Evolutionary conservation across 2,888 invertebrate genomes (phyloP).

Genomic region (Euclidia mi): DNA sequence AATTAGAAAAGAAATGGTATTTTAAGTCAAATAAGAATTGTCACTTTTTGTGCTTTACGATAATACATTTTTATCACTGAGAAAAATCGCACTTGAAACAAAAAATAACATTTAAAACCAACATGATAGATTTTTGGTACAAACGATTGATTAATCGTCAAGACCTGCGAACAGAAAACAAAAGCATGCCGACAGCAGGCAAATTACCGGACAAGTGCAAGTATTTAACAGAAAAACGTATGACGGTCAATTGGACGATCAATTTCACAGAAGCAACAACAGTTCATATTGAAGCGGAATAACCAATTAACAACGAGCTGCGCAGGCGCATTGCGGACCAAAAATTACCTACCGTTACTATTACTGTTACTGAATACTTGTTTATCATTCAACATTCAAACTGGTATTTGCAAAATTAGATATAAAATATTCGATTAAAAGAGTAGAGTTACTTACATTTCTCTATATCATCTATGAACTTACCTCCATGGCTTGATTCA

Average conservation of each 20-base stretch:
- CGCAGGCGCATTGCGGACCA: slow-evolving; percentile 58
- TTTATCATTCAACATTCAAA: slow-evolving; percentile 38
- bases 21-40: too few relatives aligned
- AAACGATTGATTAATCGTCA: too few relatives aligned
- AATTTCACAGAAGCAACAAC: slow-evolving; percentile 45
- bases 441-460: background rate
- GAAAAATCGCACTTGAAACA: too few relatives aligned
- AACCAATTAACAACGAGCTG: slow-evolving; percentile 65
- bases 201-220: slow-evolving; percentile 34
- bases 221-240: slow-evolving; percentile 31
- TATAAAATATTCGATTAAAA: slow-evolving; percentile 14
- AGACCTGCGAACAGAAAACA: too few relatives aligned
- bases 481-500: background rate
- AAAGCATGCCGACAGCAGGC: background rate
- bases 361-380: slow-evolving; percentile 66
- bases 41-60: too few relatives aligned
- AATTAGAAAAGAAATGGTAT: too few relatives aligned
- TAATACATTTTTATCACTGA: too few relatives aligned
- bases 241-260: slow-evolving; percentile 31
- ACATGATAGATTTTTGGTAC: too few relatives aligned
- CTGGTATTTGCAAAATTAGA: slow-evolving; percentile 29
- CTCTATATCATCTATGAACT: too few relatives aligned
- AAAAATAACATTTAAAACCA: too few relatives aligned
- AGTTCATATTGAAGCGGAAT: slow-evolving; percentile 59
- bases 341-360: slow-evolving; percentile 67